These are phyloP conservation scores for Stegodyphus mimosarum DNA, from an alignment of 1,140 invertebrate species.

Conservation along the genomic window DNA sequence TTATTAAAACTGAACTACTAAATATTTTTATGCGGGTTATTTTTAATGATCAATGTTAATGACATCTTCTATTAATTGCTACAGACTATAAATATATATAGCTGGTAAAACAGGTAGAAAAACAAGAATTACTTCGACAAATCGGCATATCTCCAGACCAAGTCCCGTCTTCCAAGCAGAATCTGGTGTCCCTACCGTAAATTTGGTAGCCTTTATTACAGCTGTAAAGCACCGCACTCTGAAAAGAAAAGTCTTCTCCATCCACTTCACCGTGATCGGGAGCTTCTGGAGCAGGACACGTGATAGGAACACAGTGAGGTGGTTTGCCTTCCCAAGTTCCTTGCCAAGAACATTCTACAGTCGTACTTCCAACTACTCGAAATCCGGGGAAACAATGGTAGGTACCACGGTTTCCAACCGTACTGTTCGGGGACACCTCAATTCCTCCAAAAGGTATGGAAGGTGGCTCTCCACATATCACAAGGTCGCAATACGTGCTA, in stretches of 20 bases:
- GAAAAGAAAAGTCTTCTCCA: slow-evolving; percentile 53
- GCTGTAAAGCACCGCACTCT: slow-evolving; percentile 50
- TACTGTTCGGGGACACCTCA: slow-evolving; percentile 4
- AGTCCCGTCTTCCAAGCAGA: slow-evolving; percentile 61
- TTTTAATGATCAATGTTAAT: no score
- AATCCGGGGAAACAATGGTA: slow-evolving; percentile 64
- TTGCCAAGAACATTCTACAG: slow-evolving; percentile 74
- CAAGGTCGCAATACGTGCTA: slow-evolving; percentile 62
- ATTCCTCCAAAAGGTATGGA: slow-evolving; percentile 60
- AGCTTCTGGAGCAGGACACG: slow-evolving; percentile 31
- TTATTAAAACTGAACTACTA: no score
- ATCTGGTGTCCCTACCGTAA: slow-evolving; percentile 48
- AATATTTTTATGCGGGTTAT: no score
- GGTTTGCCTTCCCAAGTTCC: slow-evolving; percentile 77
- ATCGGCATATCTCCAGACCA: slow-evolving; percentile 63
- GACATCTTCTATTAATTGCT: no score
- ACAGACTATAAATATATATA: no score
- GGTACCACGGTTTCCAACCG: slow-evolving; percentile 27
- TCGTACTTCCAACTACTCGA: slow-evolving; percentile 66
- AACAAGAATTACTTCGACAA: slow-evolving; percentile 60
- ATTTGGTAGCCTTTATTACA: slow-evolving; percentile 59
- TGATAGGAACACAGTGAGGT: slow-evolving; percentile 70
- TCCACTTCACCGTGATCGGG: slow-evolving; percentile 56
- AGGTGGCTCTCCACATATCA: slow-evolving; percentile 64
- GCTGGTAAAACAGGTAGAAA: neutral